Evolutionary conservation across 2,797 vertebrate genomes (phyloP), one percentile per base, ranked within the genome.

Genomic region (Babyrousa celebensis): DNA sequence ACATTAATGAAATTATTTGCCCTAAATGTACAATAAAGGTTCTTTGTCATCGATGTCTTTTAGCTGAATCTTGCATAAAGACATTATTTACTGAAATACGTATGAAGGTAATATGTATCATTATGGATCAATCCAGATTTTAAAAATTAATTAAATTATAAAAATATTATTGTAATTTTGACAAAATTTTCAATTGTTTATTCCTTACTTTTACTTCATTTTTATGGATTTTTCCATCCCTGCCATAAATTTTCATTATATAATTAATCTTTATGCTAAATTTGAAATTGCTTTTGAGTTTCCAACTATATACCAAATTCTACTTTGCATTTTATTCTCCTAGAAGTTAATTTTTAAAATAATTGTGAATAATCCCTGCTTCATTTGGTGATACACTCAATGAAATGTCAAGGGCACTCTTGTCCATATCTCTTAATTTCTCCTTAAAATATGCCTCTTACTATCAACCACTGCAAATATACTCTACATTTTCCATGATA

Each of bases 201-300:
- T n/a, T 36, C 27, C 56, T 84, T 87, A 93, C 5, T 70, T 89
- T 68, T 65, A 82, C 5, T 17, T 10, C 43, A n/a, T 32, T 7
- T 29, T 58, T 12, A 54, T 71, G 3, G 17, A 48, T 3, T 74
- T 90, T 95, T 88, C 56, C 7, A 63, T 10, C 43, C n/a, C 6
- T 56, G 25, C 1, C 0, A 4, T 58, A 94, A 92, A 54, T 25
- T 95, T 12, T 85, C 48, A 94, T 58, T 84, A 15, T 10, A 75
- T 62, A 92, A 93, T 77, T 82, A 77, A n/a, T 6, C 8, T 82
- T 89, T 23, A 85, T 87, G 1, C 1, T 60, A 56, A 54, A 5
- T 84, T 77, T 80, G 15, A 90, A 84, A 80, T 91, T 91, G 70
- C 72, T 85, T 92, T 87, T 65, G 2, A 92, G 20, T 58, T 92